These are phyloP conservation scores for Leptinotarsa tumamoca DNA, from an alignment of 2,888 invertebrate species.

Conservation along the genomic window DNA sequence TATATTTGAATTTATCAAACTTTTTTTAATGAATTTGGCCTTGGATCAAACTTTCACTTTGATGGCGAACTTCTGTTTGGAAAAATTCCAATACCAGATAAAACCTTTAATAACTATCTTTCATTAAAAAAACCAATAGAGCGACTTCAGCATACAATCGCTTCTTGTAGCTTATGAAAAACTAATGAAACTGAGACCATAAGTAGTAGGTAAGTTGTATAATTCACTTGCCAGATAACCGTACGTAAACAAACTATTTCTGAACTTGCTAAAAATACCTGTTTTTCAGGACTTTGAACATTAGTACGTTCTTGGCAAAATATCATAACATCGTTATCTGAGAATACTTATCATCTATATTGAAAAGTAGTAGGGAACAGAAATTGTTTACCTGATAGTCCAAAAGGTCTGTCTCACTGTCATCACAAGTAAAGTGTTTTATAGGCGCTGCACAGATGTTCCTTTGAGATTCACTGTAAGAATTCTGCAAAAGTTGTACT, in stretches of 20 bases:
- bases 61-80: background rate
- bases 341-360: background rate
- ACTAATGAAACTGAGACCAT: too few species aligned
- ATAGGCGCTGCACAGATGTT: constrained; percentile 52
- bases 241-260: constrained; percentile 3
- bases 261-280: background rate
- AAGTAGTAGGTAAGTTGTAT: too few species aligned
- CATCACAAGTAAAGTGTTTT: constrained; percentile 54
- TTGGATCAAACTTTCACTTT: background rate
- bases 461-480: constrained; percentile 46
- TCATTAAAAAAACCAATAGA: background rate
- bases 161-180: too few species aligned
- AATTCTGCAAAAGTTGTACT: constrained; percentile 44
- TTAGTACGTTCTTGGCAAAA: constrained; percentile 1
- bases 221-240: background rate
- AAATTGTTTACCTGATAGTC: constrained; percentile 47
- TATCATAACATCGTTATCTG: constrained; percentile 1
- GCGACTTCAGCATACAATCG: too few species aligned
- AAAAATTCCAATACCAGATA: background rate
- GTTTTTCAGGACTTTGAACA: constrained; percentile 8
- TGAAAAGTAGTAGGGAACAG: too few species aligned
- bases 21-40: background rate
- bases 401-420: constrained; percentile 55
- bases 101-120: background rate
- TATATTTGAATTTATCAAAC: background rate